A percentile compares a stretch with the other conserved stretches of the same genome.
phyloP scores from a whole-genome alignment of 2,888 invertebrate species.

The Eudasyphora cyanicolor region DNA sequence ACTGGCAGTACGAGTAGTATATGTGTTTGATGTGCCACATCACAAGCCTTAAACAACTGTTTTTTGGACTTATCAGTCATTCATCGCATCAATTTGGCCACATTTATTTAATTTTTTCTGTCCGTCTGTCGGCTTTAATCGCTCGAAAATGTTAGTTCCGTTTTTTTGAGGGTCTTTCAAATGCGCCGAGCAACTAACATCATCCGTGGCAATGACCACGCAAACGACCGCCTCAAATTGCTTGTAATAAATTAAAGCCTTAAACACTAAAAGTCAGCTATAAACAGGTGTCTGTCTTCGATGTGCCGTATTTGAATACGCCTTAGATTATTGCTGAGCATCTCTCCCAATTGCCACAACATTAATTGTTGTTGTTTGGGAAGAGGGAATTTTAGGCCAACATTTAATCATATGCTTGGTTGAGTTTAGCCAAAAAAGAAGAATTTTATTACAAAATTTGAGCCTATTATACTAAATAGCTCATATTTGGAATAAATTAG shows the following conservation, averaged over 20 bases:
- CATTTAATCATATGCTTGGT: constrained; percentile 21
- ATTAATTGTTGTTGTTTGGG: neutral
- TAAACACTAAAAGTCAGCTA: constrained; percentile 3
- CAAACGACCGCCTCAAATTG: constrained; percentile 17
- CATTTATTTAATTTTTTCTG: constrained; percentile 24
- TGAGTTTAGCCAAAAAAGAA: neutral
- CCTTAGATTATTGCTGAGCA: neutral
- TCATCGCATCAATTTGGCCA: constrained; percentile 14
- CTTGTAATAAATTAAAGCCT: constrained; percentile 47
- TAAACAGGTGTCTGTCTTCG: constrained; percentile 1
- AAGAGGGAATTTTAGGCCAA: neutral
- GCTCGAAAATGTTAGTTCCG: constrained; percentile 5
- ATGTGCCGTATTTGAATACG: neutral
- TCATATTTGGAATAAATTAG: neutral
- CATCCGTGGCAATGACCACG: neutral
- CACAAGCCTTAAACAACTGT: constrained; percentile 9
- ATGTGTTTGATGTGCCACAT: neutral
- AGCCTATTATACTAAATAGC: neutral
- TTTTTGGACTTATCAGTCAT: constrained; percentile 21
- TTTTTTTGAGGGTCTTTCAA: neutral
- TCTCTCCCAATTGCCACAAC: neutral
- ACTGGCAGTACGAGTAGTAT: neutral
- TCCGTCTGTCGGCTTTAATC: neutral
- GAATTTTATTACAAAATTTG: neutral
- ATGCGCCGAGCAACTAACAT: neutral